Evolutionary conservation across 2,797 vertebrate species (phyloP), one percentile per base, ranked within the genome.

Genomic region (Parotocinclus haroldoi): DNA sequence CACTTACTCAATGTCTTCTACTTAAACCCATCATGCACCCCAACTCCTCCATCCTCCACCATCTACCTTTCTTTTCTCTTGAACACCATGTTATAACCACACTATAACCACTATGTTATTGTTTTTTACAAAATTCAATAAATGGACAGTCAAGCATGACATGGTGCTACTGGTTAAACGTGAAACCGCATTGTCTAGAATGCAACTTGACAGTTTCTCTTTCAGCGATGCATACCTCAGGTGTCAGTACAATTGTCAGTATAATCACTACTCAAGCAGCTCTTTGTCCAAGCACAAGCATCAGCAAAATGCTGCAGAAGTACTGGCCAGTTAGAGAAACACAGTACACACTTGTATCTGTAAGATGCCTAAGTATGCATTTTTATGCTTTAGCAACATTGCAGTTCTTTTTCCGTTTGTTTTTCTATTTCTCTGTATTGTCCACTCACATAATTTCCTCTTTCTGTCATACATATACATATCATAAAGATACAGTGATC

Each of bases 171-270:
- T n/a, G n/a, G n/a, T n/a, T 14, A 50, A 14, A 16, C 14, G 13
- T 50, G 14, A 16, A 1, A 16, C n/a, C 6, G 14, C 8, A 14
- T 16, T 14, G n/a, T 12, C 7, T 46, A 54, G 60, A 73, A 71
- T 74, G 54, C 37, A 49, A 16, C 12, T 14, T 53, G 63, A 61
- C 55, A 58, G 52, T 48, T 73, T 68, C 46, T 58, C 53, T 56
- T 70, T 53, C 55, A 60, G 36, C 66, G 58, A 38, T 17, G 70
- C 75, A 76, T 72, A 52, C 37, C 44, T 72, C 72, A 76, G 66
- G 65, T 51, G 72, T 72, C 69, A 65, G 61, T 72, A 77, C 77
- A 83, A 81, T 79, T 84, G 80, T 74, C 40, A 62, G 61, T 59
- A 18, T 77, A 44, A 76, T 72, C 68, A 62, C 18, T 14, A 18